Base-by-base conservation (phyloP, 2,113 vertebrate species). In the Burhinus bistriatus region DNA sequence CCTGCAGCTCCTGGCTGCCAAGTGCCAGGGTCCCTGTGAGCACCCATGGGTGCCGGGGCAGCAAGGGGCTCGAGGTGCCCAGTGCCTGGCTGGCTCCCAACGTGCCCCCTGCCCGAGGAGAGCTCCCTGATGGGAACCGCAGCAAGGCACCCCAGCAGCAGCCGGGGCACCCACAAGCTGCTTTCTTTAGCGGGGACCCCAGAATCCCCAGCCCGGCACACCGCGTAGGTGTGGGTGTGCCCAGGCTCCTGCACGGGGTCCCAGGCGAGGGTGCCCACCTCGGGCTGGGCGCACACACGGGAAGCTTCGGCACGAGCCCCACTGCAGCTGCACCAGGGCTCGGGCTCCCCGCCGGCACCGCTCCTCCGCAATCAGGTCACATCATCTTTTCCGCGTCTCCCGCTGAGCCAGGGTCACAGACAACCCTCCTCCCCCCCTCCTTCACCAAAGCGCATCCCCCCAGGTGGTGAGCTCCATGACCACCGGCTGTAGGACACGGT, bases 401-500 rank as follows among this genome's bases (percentile, higher is more conserved):
- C 0, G 3, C 54, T 6, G 51, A 23, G 25, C 30, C 36, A 12
- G 52, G 51, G 76, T 4, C 78, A 52, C 69, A 1, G 30, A 9
- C 30, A 75, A 3, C 51, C 55, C 57, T 7, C 26, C 65, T 18
- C 22, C 30, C 65, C 22, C 22, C 30, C 19, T 15, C 34, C 1
- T 9, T 25, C 73, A 89, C 75, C 79, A 70, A 2, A 51, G 17
- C 3, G 0, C 77, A 8, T 11, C 57, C 16, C n/a, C 58, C 61
- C 1, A 9, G 15, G 22, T 1, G 5, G 36, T 36, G 49, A 45
- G 6, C 57, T 45, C 90, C 5, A 1, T 1, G 3, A 34, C 17
- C 58, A 7, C 62, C 7, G 4, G 2, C 57, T 6, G 22, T 1
- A 32, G 55, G 77, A 65, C 11, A 1, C 0, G 0, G 47, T 12